Evolutionary conservation across 2,888 invertebrate genomes (phyloP).

Genomic region (Eupithecia insigniata): DNA sequence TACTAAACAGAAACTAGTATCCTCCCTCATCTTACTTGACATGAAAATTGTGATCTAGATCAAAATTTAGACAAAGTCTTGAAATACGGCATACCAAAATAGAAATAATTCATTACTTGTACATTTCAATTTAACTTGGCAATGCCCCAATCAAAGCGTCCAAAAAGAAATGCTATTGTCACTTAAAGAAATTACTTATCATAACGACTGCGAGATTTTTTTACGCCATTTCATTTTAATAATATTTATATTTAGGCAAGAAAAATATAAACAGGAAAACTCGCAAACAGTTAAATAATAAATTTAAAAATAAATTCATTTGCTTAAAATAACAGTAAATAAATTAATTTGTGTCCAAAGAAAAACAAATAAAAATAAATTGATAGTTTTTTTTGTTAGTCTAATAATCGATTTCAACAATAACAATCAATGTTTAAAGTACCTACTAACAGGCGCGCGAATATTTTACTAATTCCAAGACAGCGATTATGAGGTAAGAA

Average conservation of each 20-base stretch:
- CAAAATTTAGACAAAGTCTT: background rate
- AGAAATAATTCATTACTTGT: background rate
- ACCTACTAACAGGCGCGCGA: conserved; percentile 30
- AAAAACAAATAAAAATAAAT: conserved; percentile 56
- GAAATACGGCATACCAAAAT: background rate
- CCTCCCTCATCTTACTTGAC: conserved; percentile 3
- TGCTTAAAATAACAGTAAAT: conserved; percentile 57
- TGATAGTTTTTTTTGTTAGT: conserved; percentile 24
- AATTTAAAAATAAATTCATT: conserved; percentile 40
- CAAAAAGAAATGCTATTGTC: conserved; percentile 62
- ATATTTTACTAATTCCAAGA: conserved; percentile 51
- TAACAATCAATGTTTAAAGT: conserved; percentile 39
- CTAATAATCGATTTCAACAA: conserved; percentile 38
- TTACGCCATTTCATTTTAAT: conserved; percentile 6
- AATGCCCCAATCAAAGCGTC: conserved; percentile 62
- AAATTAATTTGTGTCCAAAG: conserved; percentile 66
- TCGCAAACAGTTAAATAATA: conserved; percentile 29
- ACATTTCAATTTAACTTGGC: conserved; percentile 42
- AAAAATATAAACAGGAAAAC: conserved; percentile 9
- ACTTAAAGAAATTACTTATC: conserved; percentile 44
- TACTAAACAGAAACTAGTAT: conserved; percentile 1
- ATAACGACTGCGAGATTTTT: background rate
- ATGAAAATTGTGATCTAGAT: background rate
- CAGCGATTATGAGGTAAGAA: conserved; percentile 73
- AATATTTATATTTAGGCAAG: background rate